Conservation (phyloP, 2,113 vertebrate genomes). For the Thalassarche chlororhynchos region DNA sequence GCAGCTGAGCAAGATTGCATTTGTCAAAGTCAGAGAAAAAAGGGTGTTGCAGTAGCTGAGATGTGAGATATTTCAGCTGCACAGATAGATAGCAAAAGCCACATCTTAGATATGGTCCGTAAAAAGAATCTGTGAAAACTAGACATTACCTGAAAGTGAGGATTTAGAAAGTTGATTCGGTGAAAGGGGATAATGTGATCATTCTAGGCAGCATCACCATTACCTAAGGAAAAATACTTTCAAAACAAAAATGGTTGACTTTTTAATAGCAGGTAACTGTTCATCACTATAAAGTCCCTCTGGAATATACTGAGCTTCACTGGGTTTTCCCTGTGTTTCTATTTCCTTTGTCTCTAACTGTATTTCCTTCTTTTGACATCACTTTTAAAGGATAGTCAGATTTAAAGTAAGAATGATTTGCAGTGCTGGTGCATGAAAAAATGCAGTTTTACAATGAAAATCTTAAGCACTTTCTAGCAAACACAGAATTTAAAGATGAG, state of each 20-base stretch:
- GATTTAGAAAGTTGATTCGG: not conserved
- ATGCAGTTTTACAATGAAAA: not conserved
- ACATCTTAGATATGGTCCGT: not conserved
- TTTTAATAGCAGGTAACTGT: not conserved
- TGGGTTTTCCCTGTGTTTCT: not conserved
- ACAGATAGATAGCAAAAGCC: not conserved
- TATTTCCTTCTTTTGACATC: not conserved
- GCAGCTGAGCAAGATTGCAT: constrained; percentile 20
- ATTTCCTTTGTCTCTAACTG: not conserved
- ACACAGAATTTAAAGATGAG: not conserved
- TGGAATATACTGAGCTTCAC: not conserved
- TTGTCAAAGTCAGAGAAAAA: constrained; percentile 38
- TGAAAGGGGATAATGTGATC: not conserved
- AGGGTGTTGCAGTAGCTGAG: not conserved
- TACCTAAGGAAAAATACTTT: not conserved
- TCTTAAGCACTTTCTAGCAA: not conserved
- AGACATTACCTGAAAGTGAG: not conserved
- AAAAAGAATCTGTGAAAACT: not conserved
- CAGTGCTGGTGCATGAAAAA: not conserved
- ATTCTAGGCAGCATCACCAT: not conserved
- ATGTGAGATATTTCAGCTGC: not conserved
- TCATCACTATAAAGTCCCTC: not conserved
- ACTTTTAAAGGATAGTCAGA: not conserved
- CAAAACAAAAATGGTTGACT: not conserved
- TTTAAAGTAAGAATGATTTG: not conserved